These are phyloP conservation scores for Ivindomyrus marchei DNA, from an alignment of 2,113 vertebrate genomes.

Conservation along the genomic window DNA sequence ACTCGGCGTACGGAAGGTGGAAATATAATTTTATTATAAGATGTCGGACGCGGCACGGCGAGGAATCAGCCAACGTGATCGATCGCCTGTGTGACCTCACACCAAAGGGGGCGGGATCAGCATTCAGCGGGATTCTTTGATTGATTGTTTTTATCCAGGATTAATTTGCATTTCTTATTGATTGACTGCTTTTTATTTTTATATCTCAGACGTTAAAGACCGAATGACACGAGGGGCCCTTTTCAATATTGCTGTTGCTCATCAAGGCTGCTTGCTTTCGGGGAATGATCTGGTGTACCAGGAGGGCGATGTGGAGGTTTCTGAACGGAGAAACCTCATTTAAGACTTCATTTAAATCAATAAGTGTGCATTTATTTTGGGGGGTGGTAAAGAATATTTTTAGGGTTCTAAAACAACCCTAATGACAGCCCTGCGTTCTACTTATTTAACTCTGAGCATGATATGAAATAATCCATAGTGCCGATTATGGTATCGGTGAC, in stretches of 20 bases:
- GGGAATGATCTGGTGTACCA: neutral
- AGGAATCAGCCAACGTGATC: neutral
- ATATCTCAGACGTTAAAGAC: neutral
- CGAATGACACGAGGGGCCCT: neutral
- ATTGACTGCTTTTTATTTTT: neutral
- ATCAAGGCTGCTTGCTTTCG: neutral
- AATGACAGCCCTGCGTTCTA: neutral
- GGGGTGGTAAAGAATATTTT: neutral
- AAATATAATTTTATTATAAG: neutral
- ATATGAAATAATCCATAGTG: neutral
- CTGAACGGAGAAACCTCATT: neutral
- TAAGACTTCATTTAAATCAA: neutral
- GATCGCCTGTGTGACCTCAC: neutral
- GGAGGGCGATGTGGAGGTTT: neutral
- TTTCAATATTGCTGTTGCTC: neutral
- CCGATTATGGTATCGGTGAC: neutral
- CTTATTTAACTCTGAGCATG: neutral
- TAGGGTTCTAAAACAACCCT: neutral
- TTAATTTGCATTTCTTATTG: neutral
- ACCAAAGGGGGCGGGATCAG: neutral
- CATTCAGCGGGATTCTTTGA: neutral
- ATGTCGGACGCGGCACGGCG: neutral
- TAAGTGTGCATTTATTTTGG: neutral
- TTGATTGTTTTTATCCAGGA: neutral
- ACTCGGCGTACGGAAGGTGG: neutral